Evolutionary conservation across 30 jellyfish, hydroid and myxozoan genomes (phyloP).

Genomic region (Clytia hemisphaerica): DNA sequence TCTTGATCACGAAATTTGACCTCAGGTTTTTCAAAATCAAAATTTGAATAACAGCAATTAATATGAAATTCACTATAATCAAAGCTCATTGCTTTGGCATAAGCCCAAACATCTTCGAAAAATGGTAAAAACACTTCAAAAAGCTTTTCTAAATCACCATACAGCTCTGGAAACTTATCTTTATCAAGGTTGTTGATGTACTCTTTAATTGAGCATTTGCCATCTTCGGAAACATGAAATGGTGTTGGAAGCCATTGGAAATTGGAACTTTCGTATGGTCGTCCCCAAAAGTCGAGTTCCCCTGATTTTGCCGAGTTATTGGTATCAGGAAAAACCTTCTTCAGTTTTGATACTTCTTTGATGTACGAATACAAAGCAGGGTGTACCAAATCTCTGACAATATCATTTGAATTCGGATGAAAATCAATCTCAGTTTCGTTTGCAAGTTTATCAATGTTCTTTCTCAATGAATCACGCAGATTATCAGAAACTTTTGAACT

Average conservation of each 20-base stretch:
- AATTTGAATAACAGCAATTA: no score
- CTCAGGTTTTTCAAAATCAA: constrained; percentile 30
- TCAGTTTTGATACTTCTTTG: constrained; percentile 39
- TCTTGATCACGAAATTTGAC: constrained; percentile 44
- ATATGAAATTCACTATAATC: no score
- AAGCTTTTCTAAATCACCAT: constrained; percentile 31
- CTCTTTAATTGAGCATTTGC: constrained; percentile 43
- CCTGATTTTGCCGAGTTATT: neutral
- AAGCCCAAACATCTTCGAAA: constrained; percentile 55
- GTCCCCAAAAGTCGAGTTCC: constrained; percentile 69
- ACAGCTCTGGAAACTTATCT: constrained; percentile 21
- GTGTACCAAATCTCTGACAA: constrained; percentile 54
- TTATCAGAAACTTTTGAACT: constrained; percentile 22
- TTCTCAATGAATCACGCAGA: constrained; percentile 12
- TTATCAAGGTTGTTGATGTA: constrained; percentile 49
- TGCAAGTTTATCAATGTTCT: constrained; percentile 36
- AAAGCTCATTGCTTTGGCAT: constrained; percentile 58
- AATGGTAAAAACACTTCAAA: constrained; percentile 41
- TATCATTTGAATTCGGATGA: constrained; percentile 56
- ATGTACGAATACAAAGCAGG: constrained; percentile 50
- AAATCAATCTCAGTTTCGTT: constrained; percentile 33
- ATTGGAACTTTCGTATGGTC: constrained; percentile 36
- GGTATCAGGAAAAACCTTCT: constrained; percentile 17
- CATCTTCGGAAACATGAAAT: constrained; percentile 32
- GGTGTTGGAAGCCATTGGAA: constrained; percentile 65